Evolutionary conservation across 2,888 invertebrate genomes (phyloP).

Genomic region (Andrena trimmerana): DNA sequence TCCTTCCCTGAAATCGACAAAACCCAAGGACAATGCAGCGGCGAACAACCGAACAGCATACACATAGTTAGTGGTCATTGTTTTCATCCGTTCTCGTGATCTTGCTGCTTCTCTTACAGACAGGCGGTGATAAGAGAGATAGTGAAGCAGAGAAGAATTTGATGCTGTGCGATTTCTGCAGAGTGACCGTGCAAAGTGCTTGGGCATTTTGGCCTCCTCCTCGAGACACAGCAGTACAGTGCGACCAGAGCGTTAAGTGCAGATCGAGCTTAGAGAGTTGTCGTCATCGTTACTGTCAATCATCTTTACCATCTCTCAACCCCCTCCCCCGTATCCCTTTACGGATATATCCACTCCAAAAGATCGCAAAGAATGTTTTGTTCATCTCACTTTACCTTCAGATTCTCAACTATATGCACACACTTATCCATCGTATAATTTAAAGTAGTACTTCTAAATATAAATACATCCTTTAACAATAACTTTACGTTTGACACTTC

Average conservation of each 20-base stretch:
- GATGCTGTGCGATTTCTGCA: slow-evolving; percentile 74
- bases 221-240: slow-evolving; percentile 41
- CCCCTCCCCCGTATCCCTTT: background rate
- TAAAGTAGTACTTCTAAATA: slow-evolving; percentile 5
- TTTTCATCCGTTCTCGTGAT: slow-evolving; percentile 59
- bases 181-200: slow-evolving; percentile 81
- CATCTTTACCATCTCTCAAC: slow-evolving; percentile 23
- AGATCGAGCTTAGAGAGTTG: slow-evolving; percentile 61
- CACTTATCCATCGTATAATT: slow-evolving; percentile 29
- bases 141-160: slow-evolving; percentile 39
- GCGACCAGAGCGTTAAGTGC: slow-evolving; percentile 63
- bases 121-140: slow-evolving; percentile 74
- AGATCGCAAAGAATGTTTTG: slow-evolving; percentile 26
- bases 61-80: slow-evolving; percentile 42
- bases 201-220: slow-evolving; percentile 72
- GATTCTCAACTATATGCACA: slow-evolving; percentile 14
- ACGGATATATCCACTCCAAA: background rate
- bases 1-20: slow-evolving; percentile 83
- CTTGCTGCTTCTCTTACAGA: slow-evolving; percentile 67
- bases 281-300: slow-evolving; percentile 54
- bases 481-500: slow-evolving; percentile 20
- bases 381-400: slow-evolving; percentile 33
- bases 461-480: slow-evolving; percentile 9
- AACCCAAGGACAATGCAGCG: slow-evolving; percentile 81
- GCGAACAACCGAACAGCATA: slow-evolving; percentile 59